A percentile compares a stretch with the other conserved stretches of the same genome.
Evolutionary conservation across 2,888 invertebrate species (phyloP).

Genomic region (Agapetus fuscipes): DNA sequence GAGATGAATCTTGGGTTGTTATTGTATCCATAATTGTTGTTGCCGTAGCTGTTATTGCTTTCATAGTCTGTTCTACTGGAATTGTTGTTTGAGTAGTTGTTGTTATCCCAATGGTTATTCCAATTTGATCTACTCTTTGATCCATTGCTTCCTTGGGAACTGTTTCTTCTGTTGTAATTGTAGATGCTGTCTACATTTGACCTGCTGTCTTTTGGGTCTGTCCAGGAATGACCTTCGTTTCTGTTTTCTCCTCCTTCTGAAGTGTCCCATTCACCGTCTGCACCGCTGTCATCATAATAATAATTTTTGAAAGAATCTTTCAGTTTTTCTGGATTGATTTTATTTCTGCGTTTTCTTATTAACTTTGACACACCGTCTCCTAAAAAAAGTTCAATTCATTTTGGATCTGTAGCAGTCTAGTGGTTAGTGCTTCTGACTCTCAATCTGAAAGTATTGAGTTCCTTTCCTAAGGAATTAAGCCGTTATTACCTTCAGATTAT

Average conservation of each 20-base stretch:
- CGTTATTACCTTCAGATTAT: no score
- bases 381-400: no score
- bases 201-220: constrained; percentile 9
- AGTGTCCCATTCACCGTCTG: constrained; percentile 15
- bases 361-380: no score
- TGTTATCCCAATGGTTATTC: constrained; percentile 8
- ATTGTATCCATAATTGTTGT: background rate
- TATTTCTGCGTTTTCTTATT: no score
- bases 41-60: constrained; percentile 8
- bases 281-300: background rate
- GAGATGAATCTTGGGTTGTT: no score
- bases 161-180: constrained; percentile 7
- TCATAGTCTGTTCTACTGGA: constrained; percentile 9
- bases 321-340: no score
- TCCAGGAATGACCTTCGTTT: constrained; percentile 8
- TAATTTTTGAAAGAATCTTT: background rate
- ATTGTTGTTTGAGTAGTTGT: constrained; percentile 3
- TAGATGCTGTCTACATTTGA: constrained; percentile 11
- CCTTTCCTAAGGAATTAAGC: no score
- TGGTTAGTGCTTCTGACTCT: no score
- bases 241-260: constrained; percentile 3
- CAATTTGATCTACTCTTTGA: background rate
- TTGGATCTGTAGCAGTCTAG: no score
- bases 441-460: no score
- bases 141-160: background rate